Conservation (phyloP, 1,140 invertebrate genomes). For the Gonatopus flavifemur region DNA sequence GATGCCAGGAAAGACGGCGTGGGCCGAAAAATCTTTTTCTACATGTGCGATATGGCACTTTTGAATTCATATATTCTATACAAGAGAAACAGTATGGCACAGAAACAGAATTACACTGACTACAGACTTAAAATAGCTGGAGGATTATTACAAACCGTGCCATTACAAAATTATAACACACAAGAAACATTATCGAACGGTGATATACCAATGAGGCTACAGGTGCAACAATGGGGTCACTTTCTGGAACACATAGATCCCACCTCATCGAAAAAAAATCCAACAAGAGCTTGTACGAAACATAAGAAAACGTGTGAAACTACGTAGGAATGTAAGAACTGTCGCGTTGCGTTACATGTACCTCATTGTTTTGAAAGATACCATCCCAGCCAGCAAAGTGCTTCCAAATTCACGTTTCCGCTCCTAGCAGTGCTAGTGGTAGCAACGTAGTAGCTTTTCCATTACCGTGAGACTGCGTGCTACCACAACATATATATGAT, state of each 20-base stretch:
- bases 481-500: too few relatives aligned
- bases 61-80: slow-evolving; percentile 16
- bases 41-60: slow-evolving; percentile 13
- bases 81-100: slow-evolving; percentile 10
- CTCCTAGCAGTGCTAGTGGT: too few relatives aligned
- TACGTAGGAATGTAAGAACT: slow-evolving; percentile 14
- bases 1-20: too few relatives aligned
- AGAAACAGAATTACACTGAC: slow-evolving; percentile 11
- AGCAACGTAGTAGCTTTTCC: too few relatives aligned
- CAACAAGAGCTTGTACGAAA: slow-evolving; percentile 3
- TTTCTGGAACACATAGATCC: slow-evolving; percentile 20
- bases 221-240: slow-evolving; percentile 16
- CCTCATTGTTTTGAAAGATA: slow-evolving; percentile 10
- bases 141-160: slow-evolving; percentile 10
- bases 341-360: slow-evolving; percentile 11
- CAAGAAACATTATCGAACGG: slow-evolving; percentile 5
- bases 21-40: slow-evolving; percentile 16
- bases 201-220: slow-evolving; percentile 10
- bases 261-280: slow-evolving; percentile 12
- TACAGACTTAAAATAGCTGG: slow-evolving; percentile 19
- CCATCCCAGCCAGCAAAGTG: too few relatives aligned
- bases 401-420: too few relatives aligned
- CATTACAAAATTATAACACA: slow-evolving; percentile 9
- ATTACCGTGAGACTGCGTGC: too few relatives aligned
- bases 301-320: slow-evolving; percentile 12